Evolutionary conservation across 2,888 invertebrate genomes (phyloP), one percentile per base, ranked within the genome.

Genomic region (Macrosiphum euphorbiae): DNA sequence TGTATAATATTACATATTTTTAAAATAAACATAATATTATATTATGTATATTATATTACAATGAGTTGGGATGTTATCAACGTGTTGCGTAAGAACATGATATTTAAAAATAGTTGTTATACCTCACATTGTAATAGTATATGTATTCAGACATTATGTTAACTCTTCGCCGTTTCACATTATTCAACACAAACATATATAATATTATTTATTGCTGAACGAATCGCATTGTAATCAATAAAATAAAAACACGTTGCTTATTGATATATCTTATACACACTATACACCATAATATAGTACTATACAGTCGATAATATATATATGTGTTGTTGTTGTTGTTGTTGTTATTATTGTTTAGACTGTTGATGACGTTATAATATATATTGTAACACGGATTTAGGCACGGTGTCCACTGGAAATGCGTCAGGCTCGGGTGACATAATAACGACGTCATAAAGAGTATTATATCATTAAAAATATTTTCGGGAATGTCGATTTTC

Each of bases 401-500:
- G 24, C 90, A 90, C 28, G 90, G 67, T 90, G 20, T 67, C n/a
- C 28, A 47, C 67, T 47, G n/a, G 24, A 67, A 89, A 67, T 47
- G 20, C 47, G n/a, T 20, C 4, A 28, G 61, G 47, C 47, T 67
- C 61, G 61, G 0, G 28, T 78, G 78, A 78, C 78, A 78, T 78
- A 78, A 78, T 78, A n/a, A n/a, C 35, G 35, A n/a, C 67, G 47
- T 67, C 44, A 47, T 47, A 90, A 61, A 90, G 20, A 24, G 55
- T 35, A 35, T 90, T 67, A 67, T 90, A 90, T 90, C 61, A 67
- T 90, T 67, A 47, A 67, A n/a, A 16, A 61, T 90, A 61, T 90
- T 67, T 50, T 90, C 35, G 28, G 5, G 78, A 67, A 67, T 35
- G 90, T 90, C 61, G 50, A 50, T 78, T 90, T 90, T 90, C 26